Conservation (phyloP, 2,797 vertebrate species). For the Manis pentadactyla region DNA sequence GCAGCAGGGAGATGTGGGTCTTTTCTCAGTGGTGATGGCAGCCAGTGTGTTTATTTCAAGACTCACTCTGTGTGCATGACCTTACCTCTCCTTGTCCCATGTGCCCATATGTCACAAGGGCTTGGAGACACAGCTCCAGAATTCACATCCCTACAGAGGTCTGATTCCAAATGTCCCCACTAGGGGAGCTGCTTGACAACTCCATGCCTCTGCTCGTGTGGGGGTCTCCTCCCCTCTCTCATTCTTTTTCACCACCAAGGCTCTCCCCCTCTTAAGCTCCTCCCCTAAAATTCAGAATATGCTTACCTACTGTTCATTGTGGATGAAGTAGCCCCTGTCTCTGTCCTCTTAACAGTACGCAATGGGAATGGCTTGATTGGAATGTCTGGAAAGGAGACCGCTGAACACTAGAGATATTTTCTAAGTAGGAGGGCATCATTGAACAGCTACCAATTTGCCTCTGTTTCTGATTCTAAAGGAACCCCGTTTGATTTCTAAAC, state of each 20-base stretch:
- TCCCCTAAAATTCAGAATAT: not conserved
- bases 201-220: accelerated
- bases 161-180: not conserved
- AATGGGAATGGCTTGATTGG: not conserved
- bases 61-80: not conserved
- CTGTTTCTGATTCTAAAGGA: not conserved
- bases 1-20: not conserved
- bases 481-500: not conserved
- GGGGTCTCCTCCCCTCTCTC: not conserved
- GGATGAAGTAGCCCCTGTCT: not conserved
- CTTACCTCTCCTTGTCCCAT: too few species aligned
- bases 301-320: not conserved
- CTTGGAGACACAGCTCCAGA: accelerated
- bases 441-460: not conserved
- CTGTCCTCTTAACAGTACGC: not conserved
- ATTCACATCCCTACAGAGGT: not conserved
- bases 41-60: not conserved
- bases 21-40: not conserved
- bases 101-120: not conserved
- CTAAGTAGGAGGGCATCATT: not conserved
- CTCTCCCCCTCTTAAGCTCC: not conserved
- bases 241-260: not conserved
- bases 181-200: not conserved
- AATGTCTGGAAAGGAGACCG: not conserved
- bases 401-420: not conserved